These are phyloP conservation scores for Artibeus jamaicensis DNA, from an alignment of 2,797 vertebrate genomes.

Conservation along the genomic window DNA sequence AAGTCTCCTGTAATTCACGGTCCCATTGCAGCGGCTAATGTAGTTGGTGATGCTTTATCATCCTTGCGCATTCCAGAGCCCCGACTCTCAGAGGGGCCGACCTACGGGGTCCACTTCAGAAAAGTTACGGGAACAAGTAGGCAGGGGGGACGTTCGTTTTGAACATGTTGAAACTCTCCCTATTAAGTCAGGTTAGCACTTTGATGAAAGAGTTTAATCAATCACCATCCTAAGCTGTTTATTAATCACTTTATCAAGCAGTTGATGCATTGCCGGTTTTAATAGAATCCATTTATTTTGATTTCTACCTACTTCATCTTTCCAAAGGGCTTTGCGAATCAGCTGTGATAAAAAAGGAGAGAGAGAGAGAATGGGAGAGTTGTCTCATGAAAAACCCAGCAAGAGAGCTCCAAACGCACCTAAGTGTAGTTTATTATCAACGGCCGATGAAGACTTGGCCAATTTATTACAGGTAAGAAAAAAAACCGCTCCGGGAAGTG, in stretches of 20 bases:
- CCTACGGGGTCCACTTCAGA: constrained; percentile 81
- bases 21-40: constrained; percentile 66
- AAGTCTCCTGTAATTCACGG: constrained; percentile 70
- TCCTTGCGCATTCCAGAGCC: constrained; percentile 74
- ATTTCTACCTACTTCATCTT: constrained; percentile 99
- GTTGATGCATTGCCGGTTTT: constrained; percentile 99
- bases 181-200: constrained; percentile 94
- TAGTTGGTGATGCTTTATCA: constrained; percentile 70
- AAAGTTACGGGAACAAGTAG: constrained; percentile 85
- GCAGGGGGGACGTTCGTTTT: constrained; percentile 85
- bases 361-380: background rate
- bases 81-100: constrained; percentile 78
- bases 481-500: constrained; percentile 86
- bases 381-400: constrained; percentile 81
- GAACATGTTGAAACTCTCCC: constrained; percentile 88
- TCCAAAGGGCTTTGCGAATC: constrained; percentile 95
- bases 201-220: constrained; percentile 99
- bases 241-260: constrained; percentile 99
- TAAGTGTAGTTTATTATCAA: constrained; percentile 93
- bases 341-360: constrained; percentile 91
- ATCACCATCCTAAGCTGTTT: constrained; percentile 98
- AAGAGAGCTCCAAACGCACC: constrained; percentile 84
- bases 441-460: constrained; percentile 89
- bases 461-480: constrained; percentile 94
- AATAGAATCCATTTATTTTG: constrained; percentile 99